phyloP scores from a whole-genome alignment of 2,113 vertebrate genomes.

The Poicephalus meyeri region DNA sequence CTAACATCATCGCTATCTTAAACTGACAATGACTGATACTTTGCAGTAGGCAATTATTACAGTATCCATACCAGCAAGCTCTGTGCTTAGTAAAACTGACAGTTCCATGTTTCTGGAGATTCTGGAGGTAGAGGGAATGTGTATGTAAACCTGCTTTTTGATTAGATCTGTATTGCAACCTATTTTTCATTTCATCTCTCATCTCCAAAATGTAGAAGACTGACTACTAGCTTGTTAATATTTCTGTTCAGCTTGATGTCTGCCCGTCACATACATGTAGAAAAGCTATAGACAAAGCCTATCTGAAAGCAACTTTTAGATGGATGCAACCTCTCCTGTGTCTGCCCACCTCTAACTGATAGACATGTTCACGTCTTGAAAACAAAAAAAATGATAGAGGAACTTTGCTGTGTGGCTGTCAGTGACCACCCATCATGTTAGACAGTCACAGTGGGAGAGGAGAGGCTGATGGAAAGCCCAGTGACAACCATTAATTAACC shows the following conservation, averaged over 20 bases:
- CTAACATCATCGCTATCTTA: neutral
- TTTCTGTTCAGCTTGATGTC: neutral
- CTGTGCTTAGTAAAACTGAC: neutral
- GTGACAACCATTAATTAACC: neutral
- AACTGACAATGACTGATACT: neutral
- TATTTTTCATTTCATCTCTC: neutral
- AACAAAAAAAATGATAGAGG: neutral
- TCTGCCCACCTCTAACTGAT: neutral
- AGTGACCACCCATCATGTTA: rapidly evolving
- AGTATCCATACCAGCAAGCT: neutral
- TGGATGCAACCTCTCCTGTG: rapidly evolving
- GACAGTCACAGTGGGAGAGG: neutral
- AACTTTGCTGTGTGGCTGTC: neutral
- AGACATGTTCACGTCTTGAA: neutral
- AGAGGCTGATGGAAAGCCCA: neutral
- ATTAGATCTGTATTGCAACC: neutral
- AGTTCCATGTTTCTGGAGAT: neutral
- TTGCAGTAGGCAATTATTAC: neutral
- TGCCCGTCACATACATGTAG: neutral
- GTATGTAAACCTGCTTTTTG: neutral
- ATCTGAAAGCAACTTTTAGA: neutral
- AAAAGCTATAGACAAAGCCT: neutral
- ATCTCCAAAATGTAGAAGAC: neutral
- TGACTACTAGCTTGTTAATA: neutral
- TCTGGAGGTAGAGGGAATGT: neutral